Base-by-base conservation (phyloP, 2,113 vertebrate species). In the Rhegmatorhina hoffmannsi region DNA sequence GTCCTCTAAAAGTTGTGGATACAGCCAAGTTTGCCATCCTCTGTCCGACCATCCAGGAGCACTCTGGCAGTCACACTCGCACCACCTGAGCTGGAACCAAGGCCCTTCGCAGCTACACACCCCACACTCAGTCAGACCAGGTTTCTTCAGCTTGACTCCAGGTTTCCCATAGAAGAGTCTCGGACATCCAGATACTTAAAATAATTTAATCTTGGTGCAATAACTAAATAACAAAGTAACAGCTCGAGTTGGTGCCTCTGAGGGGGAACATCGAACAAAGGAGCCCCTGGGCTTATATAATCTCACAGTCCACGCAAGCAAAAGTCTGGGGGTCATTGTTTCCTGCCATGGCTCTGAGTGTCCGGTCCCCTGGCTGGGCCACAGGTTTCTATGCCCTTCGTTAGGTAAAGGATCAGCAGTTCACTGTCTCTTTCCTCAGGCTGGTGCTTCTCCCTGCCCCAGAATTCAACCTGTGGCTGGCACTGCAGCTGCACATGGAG, bases 1-100 rank as follows among this genome's bases (percentile, higher is more conserved):
- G 43, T 31, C 17, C 14, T 44, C 0, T 1, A 53, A 19, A 1
- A 3, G 0, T 19, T 25, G 31, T 50, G 19, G 60, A 6, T 59
- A 33, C 16, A 43, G 43, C 11, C 12, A 3, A 9, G 16, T 67
- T 92, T 64, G 33, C 55, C 10, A 17, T 59, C 26, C 26, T 5
- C 60, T 63, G 36, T 40, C 26, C 8, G 8, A 13, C 36, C 36
- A 40, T 36, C 24, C 34, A 36, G 34, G 31, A 21, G 36, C 59
- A 18, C 38, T 40, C 26, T 40, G 60, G 60, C 60, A 63, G 36
- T 29, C 36, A 40, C 26, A 13, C 36, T 40, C 18, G 2, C 10
- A 28, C 59, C 11, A 17, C 16, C 17, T 13, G 59, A 62, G 59
- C 7, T 62, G 38, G 26, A 38, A 40, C 38, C 3, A 29, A 26